Evolutionary conservation across 2,113 vertebrate species (phyloP).

Genomic region (Aphyosemion australe): DNA sequence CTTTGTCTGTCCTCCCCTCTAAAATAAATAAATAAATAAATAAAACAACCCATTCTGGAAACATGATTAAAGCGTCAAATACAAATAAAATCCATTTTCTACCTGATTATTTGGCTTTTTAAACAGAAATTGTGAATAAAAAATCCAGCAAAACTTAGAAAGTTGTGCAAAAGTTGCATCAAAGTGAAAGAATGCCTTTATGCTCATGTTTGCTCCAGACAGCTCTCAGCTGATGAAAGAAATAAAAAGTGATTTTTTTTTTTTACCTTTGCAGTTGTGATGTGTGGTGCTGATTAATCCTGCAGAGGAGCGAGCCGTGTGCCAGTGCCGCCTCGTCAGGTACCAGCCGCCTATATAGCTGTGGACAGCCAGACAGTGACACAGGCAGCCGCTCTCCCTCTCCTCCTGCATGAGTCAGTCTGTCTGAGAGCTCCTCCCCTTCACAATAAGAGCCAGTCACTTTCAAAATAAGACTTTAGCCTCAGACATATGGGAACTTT

Average conservation of each 20-base stretch:
- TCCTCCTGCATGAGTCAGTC: constrained; percentile 68
- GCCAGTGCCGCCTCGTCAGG: constrained; percentile 56
- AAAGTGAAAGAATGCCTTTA: too few relatives aligned
- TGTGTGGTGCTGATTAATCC: constrained; percentile 34
- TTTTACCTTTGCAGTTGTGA: too few relatives aligned
- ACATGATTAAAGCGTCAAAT: too few relatives aligned
- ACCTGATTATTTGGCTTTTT: too few relatives aligned
- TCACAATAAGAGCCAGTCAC: constrained; percentile 64
- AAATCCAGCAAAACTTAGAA: too few relatives aligned
- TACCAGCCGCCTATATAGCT: constrained; percentile 69
- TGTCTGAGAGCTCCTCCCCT: constrained; percentile 59
- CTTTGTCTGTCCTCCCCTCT: constrained; percentile 5
- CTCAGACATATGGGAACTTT: background rate
- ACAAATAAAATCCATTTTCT: too few relatives aligned
- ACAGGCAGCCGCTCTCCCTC: constrained; percentile 35
- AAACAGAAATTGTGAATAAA: too few relatives aligned
- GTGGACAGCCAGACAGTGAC: constrained; percentile 66
- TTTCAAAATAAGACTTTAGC: constrained; percentile 67
- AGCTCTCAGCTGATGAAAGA: constrained; percentile 1
- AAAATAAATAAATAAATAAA: background rate
- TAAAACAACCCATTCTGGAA: too few relatives aligned
- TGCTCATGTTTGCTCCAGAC: background rate
- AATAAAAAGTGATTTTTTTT: constrained; percentile 18
- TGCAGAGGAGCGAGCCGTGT: constrained; percentile 43
- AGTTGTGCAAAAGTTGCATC: too few relatives aligned